Percentiles rank a stretch among this genome's conserved stretches.
phyloP scores from a whole-genome alignment of 2,113 vertebrate genomes.

The Vireo altiloquus region DNA sequence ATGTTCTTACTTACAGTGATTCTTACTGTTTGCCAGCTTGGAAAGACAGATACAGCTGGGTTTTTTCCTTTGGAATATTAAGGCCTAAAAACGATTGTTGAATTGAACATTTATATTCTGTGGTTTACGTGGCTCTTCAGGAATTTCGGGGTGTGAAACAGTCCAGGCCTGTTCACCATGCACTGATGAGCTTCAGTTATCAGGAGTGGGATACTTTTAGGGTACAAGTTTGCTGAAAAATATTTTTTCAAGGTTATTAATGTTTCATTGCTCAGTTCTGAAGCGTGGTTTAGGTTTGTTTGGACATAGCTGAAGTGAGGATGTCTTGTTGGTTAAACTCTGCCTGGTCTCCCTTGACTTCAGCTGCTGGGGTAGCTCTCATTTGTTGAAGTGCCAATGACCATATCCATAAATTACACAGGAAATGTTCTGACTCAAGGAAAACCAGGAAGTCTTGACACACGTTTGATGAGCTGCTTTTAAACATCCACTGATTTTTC shows the following conservation, averaged over 20 bases:
- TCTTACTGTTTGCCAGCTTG: not conserved
- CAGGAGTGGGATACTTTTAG: not conserved
- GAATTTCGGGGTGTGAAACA: not conserved
- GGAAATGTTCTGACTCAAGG: not conserved
- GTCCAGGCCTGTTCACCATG: not conserved
- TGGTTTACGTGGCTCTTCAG: not conserved
- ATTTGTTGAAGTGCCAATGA: not conserved
- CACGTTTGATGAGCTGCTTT: not conserved
- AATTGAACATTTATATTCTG: not conserved
- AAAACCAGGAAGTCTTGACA: not conserved
- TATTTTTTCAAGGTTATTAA: not conserved
- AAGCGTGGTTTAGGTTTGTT: not conserved
- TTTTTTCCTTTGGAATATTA: not conserved
- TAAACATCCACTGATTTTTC: conserved; percentile 23
- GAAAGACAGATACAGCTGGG: not conserved
- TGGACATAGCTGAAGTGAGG: not conserved
- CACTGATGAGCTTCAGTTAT: not conserved
- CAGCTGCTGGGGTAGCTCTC: not conserved
- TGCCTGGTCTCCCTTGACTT: not conserved
- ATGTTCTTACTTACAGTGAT: not conserved
- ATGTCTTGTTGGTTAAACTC: not conserved
- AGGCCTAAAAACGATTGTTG: not conserved
- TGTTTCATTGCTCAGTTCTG: not conserved
- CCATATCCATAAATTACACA: not conserved
- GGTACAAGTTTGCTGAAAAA: not conserved